Conservation (phyloP, 2,888 invertebrate genomes). For the Hirtodrosophila confusa region DNA sequence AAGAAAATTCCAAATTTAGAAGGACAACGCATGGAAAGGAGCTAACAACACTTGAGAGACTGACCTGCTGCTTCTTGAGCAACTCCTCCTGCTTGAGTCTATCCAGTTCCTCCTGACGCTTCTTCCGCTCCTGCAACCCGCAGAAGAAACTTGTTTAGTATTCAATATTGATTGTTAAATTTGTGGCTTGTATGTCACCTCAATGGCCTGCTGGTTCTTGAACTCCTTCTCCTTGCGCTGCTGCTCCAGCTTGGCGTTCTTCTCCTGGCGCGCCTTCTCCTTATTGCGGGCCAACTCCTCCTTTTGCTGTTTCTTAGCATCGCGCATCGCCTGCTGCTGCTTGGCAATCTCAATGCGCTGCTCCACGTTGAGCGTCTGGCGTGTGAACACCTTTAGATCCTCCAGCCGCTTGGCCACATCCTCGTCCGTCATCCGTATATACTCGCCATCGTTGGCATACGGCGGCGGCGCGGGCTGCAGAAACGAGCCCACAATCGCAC, state of each 20-base stretch:
- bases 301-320: slow-evolving; percentile 90
- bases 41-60: slow-evolving; percentile 16
- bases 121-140: slow-evolving; percentile 90
- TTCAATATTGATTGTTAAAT: not conserved
- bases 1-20: slow-evolving; percentile 77
- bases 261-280: slow-evolving; percentile 87
- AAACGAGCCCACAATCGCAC: slow-evolving; percentile 95
- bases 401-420: slow-evolving; percentile 91
- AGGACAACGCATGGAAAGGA: slow-evolving; percentile 12
- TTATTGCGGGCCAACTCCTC: slow-evolving; percentile 86
- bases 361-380: slow-evolving; percentile 89
- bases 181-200: slow-evolving; percentile 86
- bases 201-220: slow-evolving; percentile 93
- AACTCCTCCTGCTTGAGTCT: slow-evolving; percentile 93
- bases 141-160: too few species aligned
- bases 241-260: slow-evolving; percentile 92
- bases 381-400: slow-evolving; percentile 88
- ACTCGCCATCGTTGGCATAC: slow-evolving; percentile 88
- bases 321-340: slow-evolving; percentile 89
- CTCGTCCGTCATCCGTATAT: slow-evolving; percentile 90
- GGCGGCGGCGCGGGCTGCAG: slow-evolving; percentile 90
- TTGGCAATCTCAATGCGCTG: slow-evolving; percentile 90
- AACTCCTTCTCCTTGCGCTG: slow-evolving; percentile 92
- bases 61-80: slow-evolving; percentile 93
- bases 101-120: slow-evolving; percentile 93